Percentiles rank a stretch among this genome's conserved stretches.
These are phyloP conservation scores for Synergus umbraculus DNA, from an alignment of 2,888 invertebrate species.

Conservation along the genomic window DNA sequence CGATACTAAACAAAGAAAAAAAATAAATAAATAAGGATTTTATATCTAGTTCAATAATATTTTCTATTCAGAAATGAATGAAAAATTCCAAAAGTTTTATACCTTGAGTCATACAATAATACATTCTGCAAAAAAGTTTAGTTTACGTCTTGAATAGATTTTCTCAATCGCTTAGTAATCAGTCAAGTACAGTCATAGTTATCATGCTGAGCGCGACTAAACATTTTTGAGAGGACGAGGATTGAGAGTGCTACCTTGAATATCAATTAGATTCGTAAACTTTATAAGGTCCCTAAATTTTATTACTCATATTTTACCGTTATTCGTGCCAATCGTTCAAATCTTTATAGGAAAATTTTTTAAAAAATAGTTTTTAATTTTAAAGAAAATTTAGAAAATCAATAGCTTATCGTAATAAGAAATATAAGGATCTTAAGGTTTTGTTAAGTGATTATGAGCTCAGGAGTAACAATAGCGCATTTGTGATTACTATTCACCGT, in stretches of 20 bases:
- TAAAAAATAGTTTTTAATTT: neutral
- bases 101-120: neutral
- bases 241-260: neutral
- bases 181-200: neutral
- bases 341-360: no score
- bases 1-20: neutral
- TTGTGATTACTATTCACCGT: constrained; percentile 3
- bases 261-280: neutral
- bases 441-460: neutral
- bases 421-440: neutral
- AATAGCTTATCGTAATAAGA: neutral
- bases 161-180: neutral
- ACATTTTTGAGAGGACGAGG: neutral
- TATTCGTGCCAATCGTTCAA: neutral
- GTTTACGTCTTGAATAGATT: neutral
- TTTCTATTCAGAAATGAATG: neutral
- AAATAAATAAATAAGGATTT: neutral
- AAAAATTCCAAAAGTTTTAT: neutral
- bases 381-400: neutral
- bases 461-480: neutral
- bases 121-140: neutral
- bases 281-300: constrained; percentile 3
- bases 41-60: neutral
- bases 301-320: neutral
- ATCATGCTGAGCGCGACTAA: neutral